phyloP scores from a whole-genome alignment of 23 tunicate genomes.

The Ciona savignyi region DNA sequence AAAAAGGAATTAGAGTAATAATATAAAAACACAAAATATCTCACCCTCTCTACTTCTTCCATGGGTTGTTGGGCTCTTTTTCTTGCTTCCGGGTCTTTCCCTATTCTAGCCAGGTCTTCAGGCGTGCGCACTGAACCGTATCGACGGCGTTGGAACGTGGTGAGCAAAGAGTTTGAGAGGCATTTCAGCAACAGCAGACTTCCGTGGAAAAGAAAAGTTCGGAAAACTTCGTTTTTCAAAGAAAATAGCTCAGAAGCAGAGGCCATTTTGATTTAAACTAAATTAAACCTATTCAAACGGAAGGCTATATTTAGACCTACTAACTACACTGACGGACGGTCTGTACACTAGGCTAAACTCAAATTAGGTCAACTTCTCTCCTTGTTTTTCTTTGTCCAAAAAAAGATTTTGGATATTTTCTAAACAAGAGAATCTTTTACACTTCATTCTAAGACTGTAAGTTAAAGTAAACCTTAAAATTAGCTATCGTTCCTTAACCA shows the following conservation, averaged over 20 bases:
- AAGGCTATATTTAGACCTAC: no score
- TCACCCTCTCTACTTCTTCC: slow-evolving; percentile 72
- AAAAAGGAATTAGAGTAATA: background rate
- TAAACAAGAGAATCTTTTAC: no score
- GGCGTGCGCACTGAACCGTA: slow-evolving; percentile 1
- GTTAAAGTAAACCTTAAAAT: no score
- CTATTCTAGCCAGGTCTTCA: slow-evolving; percentile 33
- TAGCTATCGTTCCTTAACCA: no score
- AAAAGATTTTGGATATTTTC: no score
- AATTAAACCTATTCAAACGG: background rate
- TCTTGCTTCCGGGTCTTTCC: slow-evolving; percentile 29
- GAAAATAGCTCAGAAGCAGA: background rate
- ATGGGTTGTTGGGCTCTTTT: slow-evolving; percentile 32
- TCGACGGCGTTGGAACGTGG: slow-evolving; percentile 7
- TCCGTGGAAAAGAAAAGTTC: slow-evolving; percentile 39
- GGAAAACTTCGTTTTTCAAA: slow-evolving; percentile 55
- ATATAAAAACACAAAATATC: background rate
- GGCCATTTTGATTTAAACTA: background rate
- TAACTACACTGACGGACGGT: no score
- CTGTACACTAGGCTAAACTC: no score
- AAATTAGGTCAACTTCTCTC: no score
- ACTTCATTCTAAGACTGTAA: no score
- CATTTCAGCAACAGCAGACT: slow-evolving; percentile 9
- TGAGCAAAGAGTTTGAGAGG: slow-evolving; percentile 21
- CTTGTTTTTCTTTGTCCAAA: no score